Evolutionary conservation across 2,797 vertebrate genomes (phyloP).

Genomic region (Falco naumanni): DNA sequence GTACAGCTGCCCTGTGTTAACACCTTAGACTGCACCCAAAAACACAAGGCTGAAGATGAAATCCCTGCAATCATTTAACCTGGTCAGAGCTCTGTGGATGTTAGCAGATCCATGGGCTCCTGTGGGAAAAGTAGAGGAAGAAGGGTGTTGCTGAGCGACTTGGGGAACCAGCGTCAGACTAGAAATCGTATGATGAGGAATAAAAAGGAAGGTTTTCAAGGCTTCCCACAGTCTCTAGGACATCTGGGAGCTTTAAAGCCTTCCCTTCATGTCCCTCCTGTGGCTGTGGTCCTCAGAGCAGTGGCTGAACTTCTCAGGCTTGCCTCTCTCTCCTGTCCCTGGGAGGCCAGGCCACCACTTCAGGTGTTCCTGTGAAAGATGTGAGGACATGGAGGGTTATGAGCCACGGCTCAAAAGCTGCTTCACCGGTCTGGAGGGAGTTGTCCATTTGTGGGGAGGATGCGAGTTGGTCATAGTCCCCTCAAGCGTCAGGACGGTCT

Average conservation of each 20-base stretch:
- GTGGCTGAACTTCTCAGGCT: background rate
- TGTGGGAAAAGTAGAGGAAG: background rate
- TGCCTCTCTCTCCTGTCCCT: background rate
- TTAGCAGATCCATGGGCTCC: background rate
- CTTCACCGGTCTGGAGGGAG: background rate
- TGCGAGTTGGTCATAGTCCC: background rate
- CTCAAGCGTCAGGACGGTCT: background rate
- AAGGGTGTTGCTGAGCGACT: background rate
- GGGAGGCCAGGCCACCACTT: background rate
- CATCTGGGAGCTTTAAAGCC: background rate
- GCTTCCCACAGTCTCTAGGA: background rate
- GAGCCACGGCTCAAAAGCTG: background rate
- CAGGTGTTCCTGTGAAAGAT: background rate
- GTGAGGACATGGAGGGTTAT: background rate
- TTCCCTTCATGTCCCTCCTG: rapidly evolving
- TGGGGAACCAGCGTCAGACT: background rate
- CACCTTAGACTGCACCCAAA: background rate
- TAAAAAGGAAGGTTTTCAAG: background rate
- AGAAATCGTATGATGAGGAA: background rate
- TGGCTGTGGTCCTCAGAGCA: background rate
- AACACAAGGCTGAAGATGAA: background rate
- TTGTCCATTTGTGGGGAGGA: background rate
- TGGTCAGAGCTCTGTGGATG: background rate
- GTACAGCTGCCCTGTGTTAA: background rate
- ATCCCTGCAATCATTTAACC: background rate